phyloP scores from a whole-genome alignment of 2,797 vertebrate genomes.

The Microtus obscurus region DNA sequence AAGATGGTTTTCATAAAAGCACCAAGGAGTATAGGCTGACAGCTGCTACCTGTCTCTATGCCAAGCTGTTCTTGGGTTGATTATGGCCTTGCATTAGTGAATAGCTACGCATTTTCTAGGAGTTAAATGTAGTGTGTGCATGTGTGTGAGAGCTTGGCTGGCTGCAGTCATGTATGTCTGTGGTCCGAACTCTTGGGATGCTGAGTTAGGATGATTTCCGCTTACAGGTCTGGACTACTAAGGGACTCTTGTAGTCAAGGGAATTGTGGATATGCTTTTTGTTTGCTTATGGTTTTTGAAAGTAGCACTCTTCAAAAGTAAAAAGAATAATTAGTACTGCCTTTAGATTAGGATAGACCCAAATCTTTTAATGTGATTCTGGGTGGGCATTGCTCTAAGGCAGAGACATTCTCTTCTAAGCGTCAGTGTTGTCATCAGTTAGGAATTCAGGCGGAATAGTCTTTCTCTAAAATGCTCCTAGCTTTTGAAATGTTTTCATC shows the following conservation, averaged over 20 bases:
- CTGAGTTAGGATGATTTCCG: too few relatives aligned
- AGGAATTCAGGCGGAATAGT: neutral
- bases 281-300: neutral
- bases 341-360: neutral
- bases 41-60: neutral
- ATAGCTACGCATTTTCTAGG: neutral
- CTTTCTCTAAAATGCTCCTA: neutral
- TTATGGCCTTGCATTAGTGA: neutral
- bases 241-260: neutral
- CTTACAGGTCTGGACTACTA: neutral
- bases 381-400: neutral
- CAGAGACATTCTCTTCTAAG: too few relatives aligned
- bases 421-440: neutral
- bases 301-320: neutral
- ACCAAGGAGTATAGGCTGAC: neutral
- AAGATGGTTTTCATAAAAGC: neutral
- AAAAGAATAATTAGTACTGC: neutral
- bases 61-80: neutral
- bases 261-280: neutral
- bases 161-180: neutral
- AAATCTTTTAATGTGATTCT: neutral
- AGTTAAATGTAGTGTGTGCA: neutral
- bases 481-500: neutral
- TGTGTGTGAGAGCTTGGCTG: neutral
- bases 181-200: neutral